phyloP scores from a whole-genome alignment of 2,797 vertebrate species.

The Glossophaga mutica region DNA sequence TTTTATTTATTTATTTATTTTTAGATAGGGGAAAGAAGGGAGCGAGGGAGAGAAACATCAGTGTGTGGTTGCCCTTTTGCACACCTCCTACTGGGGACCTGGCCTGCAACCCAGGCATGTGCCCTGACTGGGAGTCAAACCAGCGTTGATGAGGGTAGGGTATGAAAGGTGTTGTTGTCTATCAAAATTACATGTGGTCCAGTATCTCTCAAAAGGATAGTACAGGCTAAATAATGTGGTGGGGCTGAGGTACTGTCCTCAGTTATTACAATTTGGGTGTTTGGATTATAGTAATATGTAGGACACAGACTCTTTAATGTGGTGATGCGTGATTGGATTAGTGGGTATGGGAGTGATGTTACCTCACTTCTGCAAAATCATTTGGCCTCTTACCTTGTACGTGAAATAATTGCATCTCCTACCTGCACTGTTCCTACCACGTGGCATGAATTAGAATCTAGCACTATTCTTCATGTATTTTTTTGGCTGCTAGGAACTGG shows the following conservation, averaged over 20 bases:
- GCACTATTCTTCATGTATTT: neutral
- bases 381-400: neutral
- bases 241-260: neutral
- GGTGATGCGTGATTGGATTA: fast-evolving
- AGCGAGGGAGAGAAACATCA: no score
- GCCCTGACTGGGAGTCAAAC: neutral
- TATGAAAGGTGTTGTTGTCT: neutral
- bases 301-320: neutral
- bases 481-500: neutral
- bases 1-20: no score
- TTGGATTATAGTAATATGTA: neutral
- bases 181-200: neutral
- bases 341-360: neutral
- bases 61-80: no score
- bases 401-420: neutral
- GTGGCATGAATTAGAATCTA: neutral
- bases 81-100: neutral
- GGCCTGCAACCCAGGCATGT: neutral
- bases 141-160: neutral
- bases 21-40: no score
- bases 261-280: neutral
- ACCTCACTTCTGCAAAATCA: neutral
- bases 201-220: neutral
- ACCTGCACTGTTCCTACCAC: no score
- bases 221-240: neutral